Evolutionary conservation across 2,888 invertebrate genomes (phyloP), one percentile per base, ranked within the genome.

Genomic region (Digitonthophagus gazella): DNA sequence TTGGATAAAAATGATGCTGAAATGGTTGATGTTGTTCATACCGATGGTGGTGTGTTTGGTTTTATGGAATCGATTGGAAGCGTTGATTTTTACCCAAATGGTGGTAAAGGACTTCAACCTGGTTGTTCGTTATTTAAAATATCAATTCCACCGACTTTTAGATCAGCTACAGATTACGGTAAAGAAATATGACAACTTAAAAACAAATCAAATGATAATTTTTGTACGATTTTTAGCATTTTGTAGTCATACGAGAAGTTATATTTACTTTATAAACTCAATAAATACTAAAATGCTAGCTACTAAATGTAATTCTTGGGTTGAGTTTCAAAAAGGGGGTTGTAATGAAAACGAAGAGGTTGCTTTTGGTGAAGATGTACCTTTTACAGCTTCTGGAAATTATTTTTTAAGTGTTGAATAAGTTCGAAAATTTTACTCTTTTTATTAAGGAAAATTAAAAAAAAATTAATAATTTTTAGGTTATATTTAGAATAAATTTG

Each of bases 11-110:
- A 83, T 1, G 92, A 92, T 78, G 92, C 91, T 0, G 80, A 83
- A 16, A 91, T 90, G 75, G 91, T 89, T 2, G 91, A 91, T 77
- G 86, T 91, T 0, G 88, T 92, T 67, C 91, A 92, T 76, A 90
- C 90, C 0, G 88, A 88, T 74, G 87, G 86, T 0, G 91, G 90
- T 0, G 81, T 87, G 18, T 83, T 87, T 54, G 91, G 91, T 14
- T 63, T 20, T 15, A 22, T 15, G n/a, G 56, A 20, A 19, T 16
- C 64, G 4, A 11, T 64, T 15, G 83, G 83, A 15, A 77, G 78
- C 57, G 78, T 75, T 1, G 83, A 84, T 72, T 83, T 83, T 72
- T 84, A 81, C 74, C 83, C 83, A 0, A 84, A 84, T 70, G 83
- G 81, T 11, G 84, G 83, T 55, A 11, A 1, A 15, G 78, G 80